Percentiles rank a stretch among this genome's conserved stretches.
phyloP scores from a whole-genome alignment of 64 coral and sea anemone genomes.

The Montipora sp. region DNA sequence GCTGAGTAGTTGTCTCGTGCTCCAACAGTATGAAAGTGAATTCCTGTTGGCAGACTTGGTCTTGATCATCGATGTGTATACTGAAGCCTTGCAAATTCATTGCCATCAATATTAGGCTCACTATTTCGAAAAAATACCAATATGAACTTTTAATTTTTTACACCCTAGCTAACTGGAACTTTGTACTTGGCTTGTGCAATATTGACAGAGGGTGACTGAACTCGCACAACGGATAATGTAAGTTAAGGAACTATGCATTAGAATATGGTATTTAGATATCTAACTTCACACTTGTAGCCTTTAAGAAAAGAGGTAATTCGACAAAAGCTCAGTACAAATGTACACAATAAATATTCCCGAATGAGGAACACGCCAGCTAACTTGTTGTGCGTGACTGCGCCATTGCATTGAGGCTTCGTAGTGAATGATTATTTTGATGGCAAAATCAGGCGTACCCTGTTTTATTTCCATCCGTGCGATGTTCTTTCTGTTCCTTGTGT shows the following conservation, averaged over 20 bases:
- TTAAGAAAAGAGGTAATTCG: not conserved
- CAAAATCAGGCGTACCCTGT: slow-evolving; percentile 5
- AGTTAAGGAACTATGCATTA: not conserved
- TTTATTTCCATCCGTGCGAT: not conserved
- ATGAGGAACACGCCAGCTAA: not conserved
- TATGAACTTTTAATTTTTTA: not conserved
- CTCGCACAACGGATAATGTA: not conserved
- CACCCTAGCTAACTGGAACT: not conserved
- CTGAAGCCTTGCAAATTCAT: not conserved
- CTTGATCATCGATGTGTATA: no score
- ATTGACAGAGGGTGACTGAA: not conserved
- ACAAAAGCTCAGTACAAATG: not conserved
- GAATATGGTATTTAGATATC: not conserved
- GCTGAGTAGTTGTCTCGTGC: no score
- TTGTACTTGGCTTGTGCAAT: not conserved
- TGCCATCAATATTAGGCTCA: not conserved
- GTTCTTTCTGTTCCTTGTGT: not conserved
- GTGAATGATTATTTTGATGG: slow-evolving; percentile 3
- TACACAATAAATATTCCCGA: no score
- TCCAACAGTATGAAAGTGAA: no score
- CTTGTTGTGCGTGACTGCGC: not conserved
- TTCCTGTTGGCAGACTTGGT: no score
- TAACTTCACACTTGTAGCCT: not conserved
- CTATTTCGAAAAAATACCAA: not conserved
- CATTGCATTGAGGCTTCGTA: not conserved